phyloP scores from a whole-genome alignment of 2,113 vertebrate species.

The Andinoacara biseriatus region DNA sequence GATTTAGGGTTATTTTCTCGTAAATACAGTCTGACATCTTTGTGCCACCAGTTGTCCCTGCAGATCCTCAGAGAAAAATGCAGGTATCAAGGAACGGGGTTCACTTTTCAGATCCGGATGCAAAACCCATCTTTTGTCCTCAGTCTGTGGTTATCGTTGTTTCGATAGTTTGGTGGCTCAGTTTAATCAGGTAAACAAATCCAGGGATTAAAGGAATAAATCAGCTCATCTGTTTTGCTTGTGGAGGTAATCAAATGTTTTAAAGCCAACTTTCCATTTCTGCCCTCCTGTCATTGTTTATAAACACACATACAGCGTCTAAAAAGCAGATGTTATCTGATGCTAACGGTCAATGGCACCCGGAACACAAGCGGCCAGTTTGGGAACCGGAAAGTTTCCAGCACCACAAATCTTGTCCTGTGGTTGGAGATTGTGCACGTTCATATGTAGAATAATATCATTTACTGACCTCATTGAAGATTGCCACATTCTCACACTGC shows the following conservation, averaged over 20 bases:
- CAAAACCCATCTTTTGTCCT: no score
- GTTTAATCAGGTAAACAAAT: neutral
- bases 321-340: neutral
- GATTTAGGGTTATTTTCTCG: neutral
- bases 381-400: neutral
- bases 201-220: neutral
- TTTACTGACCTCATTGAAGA: conserved; percentile 87
- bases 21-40: neutral
- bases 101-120: neutral
- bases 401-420: neutral
- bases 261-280: neutral
- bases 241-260: neutral
- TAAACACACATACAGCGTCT: neutral
- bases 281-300: neutral
- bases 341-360: neutral
- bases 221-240: neutral
- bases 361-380: neutral
- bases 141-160: neutral
- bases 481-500: conserved; percentile 81
- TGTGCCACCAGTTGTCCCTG: neutral
- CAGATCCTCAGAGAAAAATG: neutral
- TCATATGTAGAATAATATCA: neutral
- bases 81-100: neutral
- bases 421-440: neutral
- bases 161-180: neutral